Conservation (phyloP, 2,113 vertebrate species). For the Thamnophis sirtalis region DNA sequence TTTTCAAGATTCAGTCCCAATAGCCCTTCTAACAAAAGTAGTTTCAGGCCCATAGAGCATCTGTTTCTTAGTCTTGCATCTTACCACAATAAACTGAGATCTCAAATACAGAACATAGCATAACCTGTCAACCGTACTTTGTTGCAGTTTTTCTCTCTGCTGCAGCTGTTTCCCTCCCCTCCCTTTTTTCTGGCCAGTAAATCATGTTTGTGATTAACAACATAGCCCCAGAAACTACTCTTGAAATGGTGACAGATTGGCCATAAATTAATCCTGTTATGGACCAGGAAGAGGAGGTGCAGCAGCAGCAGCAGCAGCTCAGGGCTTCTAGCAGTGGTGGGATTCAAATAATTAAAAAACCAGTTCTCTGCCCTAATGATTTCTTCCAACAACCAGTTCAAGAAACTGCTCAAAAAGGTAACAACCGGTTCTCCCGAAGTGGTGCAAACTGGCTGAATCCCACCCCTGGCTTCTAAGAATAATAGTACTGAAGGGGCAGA, state of each 20-base stretch:
- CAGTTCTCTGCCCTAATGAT: no score
- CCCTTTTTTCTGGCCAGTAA: neutral
- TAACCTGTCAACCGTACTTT: neutral
- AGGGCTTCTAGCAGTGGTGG: neutral
- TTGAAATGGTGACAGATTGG: neutral
- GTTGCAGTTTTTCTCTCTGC: neutral
- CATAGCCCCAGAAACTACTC: neutral
- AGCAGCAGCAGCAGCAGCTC: neutral
- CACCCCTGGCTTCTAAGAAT: neutral
- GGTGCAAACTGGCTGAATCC: no score
- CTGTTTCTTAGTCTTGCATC: neutral
- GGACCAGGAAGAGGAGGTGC: neutral
- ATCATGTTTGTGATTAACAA: neutral
- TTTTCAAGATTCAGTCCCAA: neutral
- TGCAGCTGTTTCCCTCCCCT: neutral
- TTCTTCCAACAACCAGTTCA: no score
- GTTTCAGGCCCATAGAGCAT: neutral
- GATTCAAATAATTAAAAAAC: no score
- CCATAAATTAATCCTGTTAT: neutral
- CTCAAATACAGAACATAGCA: neutral
- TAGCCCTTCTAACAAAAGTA: neutral
- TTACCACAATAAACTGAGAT: neutral
- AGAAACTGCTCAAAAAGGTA: no score
- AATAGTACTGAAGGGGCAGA: neutral
- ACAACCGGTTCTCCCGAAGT: no score